Evolutionary conservation across 2,113 vertebrate genomes (phyloP).

Genomic region (Colinus virginianus): DNA sequence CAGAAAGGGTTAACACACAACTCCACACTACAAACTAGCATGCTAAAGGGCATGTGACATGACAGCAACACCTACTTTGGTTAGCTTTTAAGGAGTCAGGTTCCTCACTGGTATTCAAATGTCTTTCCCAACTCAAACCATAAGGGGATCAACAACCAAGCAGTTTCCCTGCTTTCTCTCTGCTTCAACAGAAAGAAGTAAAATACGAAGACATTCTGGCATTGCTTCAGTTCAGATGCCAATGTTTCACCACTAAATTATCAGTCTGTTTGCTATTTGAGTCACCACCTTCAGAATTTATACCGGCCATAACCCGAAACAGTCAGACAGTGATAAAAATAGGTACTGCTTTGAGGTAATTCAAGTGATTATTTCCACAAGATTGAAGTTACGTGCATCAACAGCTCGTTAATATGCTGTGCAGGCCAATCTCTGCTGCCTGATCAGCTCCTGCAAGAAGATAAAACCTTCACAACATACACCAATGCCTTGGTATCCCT

Average conservation of each 20-base stretch:
- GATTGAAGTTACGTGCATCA: background rate
- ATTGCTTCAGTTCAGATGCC: background rate
- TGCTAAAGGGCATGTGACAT: background rate
- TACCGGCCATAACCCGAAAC: background rate
- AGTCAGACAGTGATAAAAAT: background rate
- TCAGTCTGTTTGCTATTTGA: background rate
- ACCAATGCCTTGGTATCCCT: rapidly evolving
- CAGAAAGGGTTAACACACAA: background rate
- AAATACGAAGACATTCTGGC: background rate
- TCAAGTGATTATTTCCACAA: background rate
- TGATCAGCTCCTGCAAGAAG: background rate
- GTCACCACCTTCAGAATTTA: background rate
- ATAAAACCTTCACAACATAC: background rate
- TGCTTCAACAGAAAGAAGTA: background rate
- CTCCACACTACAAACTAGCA: background rate
- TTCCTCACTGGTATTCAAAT: background rate
- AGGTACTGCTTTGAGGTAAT: background rate
- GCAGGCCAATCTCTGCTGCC: background rate
- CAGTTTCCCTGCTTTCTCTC: background rate
- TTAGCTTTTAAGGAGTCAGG: background rate
- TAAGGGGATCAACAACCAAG: background rate
- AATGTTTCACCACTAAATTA: background rate
- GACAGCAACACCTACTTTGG: background rate
- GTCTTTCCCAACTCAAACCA: background rate
- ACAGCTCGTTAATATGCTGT: background rate